Evolutionary conservation across 2,888 invertebrate genomes (phyloP).

Genomic region (Plusia festucae): DNA sequence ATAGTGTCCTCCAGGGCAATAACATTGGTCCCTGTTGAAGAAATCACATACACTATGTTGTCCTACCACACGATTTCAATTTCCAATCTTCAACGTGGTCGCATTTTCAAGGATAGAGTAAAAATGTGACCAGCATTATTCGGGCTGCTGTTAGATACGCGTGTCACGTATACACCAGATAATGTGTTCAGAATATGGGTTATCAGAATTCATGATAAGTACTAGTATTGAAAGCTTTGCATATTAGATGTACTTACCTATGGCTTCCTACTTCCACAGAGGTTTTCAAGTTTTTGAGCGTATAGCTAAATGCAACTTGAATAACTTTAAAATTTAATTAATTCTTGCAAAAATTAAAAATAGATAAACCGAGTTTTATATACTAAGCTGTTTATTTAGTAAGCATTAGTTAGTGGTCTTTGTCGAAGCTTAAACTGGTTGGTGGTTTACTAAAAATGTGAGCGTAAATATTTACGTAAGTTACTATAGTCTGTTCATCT

Average conservation of each 20-base stretch:
- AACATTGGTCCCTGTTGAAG: neutral
- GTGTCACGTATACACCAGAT: neutral
- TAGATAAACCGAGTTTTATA: no score
- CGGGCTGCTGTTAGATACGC: neutral
- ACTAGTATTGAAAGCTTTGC: neutral
- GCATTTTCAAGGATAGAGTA: neutral
- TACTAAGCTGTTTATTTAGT: no score
- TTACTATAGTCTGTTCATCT: no score
- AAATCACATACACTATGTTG: neutral
- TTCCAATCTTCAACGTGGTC: neutral
- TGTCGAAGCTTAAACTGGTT: no score
- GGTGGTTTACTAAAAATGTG: no score
- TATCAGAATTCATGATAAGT: slow-evolving; percentile 5
- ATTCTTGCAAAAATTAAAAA: no score
- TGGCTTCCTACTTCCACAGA: neutral
- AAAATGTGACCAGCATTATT: slow-evolving; percentile 1
- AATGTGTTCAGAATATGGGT: slow-evolving; percentile 37
- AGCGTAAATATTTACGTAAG: no score
- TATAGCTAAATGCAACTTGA: neutral
- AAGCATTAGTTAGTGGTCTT: no score
- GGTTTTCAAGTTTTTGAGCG: neutral
- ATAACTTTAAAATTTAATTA: no score
- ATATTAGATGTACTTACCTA: slow-evolving; percentile 5
- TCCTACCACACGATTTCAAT: neutral
- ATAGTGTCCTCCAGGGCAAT: no score